Evolutionary conservation across 2,888 invertebrate species (phyloP), one percentile per base, ranked within the genome.

Genomic region (Synanthedon andrenaeformis): DNA sequence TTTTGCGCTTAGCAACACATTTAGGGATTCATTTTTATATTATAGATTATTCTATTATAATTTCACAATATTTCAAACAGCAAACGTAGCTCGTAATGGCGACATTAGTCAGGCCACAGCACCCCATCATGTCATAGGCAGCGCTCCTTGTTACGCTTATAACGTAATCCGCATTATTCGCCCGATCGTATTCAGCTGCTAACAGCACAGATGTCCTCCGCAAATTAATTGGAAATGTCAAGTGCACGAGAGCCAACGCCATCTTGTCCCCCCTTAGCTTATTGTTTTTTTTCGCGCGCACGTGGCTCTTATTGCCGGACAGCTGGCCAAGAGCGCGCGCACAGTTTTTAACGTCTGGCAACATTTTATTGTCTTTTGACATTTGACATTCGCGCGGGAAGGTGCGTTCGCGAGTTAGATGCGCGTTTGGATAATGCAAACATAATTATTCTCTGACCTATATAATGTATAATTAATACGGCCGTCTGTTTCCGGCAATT

Each of bases 201-300:
- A 74, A 74, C 75, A 66, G 72, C 83, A 85, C 86, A 86, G 86
- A 86, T 85, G 85, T 82, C 76, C 80, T 78, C 79, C 71, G 81
- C 83, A 84, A 86, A 86, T 86, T 86, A 86, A 86, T 86, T 85
- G 86, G 84, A 85, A 86, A 86, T 86, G 86, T 86, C 86, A 86
- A 86, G 86, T 86, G 84, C 86, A 83, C 73, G 74, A 71, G 69
- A 62, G 63, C 64, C 60, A 58, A 59, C 76, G 83, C 83, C 85
- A 82, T 82, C 81, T 83, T 82, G 76, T 72, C 76, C 76, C 68
- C 59, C 59, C 66, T 63, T 74, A 68, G 72, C 76, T 35, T 35
- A 35, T 79, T 70, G 67, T 80, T 82, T 79, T 82, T n/a, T 82
- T 79, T 72, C 66, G 66, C 70, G 72, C 74, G 80, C 86, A 85